Conservation (phyloP, 1,140 invertebrate genomes). For the Chrysomallon squamiferum region DNA sequence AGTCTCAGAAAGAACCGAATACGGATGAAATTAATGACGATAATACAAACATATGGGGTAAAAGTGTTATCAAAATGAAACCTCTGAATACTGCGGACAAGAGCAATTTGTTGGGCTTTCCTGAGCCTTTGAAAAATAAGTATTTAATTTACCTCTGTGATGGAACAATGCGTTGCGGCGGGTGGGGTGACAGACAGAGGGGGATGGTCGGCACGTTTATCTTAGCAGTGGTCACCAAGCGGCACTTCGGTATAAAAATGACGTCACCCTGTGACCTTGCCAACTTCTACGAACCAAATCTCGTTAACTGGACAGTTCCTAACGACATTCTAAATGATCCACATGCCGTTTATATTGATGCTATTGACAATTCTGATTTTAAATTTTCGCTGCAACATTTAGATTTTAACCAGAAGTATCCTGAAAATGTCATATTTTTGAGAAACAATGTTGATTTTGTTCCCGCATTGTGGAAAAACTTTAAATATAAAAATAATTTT, state of each 20-base stretch:
- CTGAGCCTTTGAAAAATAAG: neutral
- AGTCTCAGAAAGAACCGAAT: too few relatives aligned
- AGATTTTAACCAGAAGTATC: conserved; percentile 6
- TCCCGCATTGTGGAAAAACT: neutral
- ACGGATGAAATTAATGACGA: too few relatives aligned
- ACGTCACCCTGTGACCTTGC: conserved; percentile 8
- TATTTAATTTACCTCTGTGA: neutral
- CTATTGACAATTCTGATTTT: neutral
- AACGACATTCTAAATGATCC: neutral
- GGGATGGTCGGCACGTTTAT: conserved; percentile 12
- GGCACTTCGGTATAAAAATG: conserved; percentile 13
- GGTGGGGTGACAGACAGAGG: conserved; percentile 16
- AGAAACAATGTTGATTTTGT: conserved; percentile 14
- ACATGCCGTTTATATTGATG: neutral
- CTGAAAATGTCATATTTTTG: conserved; percentile 12
- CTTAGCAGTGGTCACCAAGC: conserved; percentile 10
- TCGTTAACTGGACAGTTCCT: conserved; percentile 7
- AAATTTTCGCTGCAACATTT: neutral
- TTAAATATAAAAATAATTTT: conserved; percentile 3
- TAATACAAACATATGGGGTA: too few relatives aligned
- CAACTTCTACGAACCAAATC: conserved; percentile 11
- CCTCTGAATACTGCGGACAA: too few relatives aligned
- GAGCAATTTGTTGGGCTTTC: neutral
- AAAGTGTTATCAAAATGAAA: too few relatives aligned
- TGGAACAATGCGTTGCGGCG: conserved; percentile 9